Conservation (phyloP, 2,797 vertebrate species). For the Paedocypris micromegethes region DNA sequence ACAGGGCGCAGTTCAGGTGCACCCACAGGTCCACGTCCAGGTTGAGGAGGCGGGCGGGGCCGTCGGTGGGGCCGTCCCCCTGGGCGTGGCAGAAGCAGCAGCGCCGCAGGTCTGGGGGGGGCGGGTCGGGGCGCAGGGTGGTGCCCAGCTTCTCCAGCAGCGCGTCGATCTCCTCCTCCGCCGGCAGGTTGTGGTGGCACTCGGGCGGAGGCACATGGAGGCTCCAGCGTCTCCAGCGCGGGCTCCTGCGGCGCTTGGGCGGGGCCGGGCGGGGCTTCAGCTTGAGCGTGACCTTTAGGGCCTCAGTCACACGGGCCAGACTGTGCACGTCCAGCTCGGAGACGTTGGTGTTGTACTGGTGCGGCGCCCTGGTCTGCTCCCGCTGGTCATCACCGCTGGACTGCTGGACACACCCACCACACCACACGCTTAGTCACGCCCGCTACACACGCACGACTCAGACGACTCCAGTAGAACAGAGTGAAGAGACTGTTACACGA, state of each 20-base stretch:
- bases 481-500: too few relatives aligned
- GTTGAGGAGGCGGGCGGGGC: conserved; percentile 91
- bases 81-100: conserved; percentile 96
- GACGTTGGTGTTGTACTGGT: conserved; percentile 89
- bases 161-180: conserved; percentile 83
- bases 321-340: conserved; percentile 84
- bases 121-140: conserved; percentile 79
- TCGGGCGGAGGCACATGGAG: conserved; percentile 80
- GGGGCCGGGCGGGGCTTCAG: conserved; percentile 72
- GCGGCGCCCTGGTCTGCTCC: conserved; percentile 63
- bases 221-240: conserved; percentile 92
- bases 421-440: too few relatives aligned
- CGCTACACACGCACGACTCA: too few relatives aligned
- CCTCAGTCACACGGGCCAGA: conserved; percentile 78
- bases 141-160: conserved; percentile 80
- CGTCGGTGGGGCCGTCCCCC: conserved; percentile 87
- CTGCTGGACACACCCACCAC: not conserved
- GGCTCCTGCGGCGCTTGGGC: conserved; percentile 78
- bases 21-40: conserved; percentile 97
- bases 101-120: conserved; percentile 81
- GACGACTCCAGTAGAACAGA: too few relatives aligned
- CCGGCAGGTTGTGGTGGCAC: conserved; percentile 70
- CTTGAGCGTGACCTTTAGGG: conserved; percentile 92
- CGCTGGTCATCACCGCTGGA: conserved; percentile 59
- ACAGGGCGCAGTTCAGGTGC: conserved; percentile 95